These are phyloP conservation scores for Akabosia matsudoensis DNA, from an alignment of 1,140 invertebrate species.

Conservation along the genomic window DNA sequence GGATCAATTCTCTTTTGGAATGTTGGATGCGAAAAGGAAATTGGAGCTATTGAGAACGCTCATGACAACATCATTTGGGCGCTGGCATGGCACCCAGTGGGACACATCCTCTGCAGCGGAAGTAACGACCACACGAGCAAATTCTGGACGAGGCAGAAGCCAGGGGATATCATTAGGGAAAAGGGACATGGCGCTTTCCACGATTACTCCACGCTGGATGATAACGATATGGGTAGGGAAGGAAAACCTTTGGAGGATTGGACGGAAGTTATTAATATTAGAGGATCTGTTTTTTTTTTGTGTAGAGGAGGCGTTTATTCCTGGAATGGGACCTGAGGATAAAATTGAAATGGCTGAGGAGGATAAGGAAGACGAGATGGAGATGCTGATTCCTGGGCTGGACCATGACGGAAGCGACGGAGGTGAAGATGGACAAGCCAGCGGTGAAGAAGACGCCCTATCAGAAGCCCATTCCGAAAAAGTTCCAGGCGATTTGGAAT, in stretches of 20 bases:
- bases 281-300: conserved; percentile 27
- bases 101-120: conserved; percentile 96
- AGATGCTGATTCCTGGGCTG: conserved; percentile 71
- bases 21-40: conserved; percentile 97
- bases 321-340: conserved; percentile 93
- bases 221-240: conserved; percentile 63
- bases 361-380: conserved; percentile 56
- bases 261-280: neutral
- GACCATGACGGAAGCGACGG: conserved; percentile 67
- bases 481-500: conserved; percentile 95
- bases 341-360: conserved; percentile 63
- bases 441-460: conserved; percentile 73
- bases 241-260: neutral
- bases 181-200: conserved; percentile 55
- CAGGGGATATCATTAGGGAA: conserved; percentile 96
- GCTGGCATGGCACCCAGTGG: conserved; percentile 97
- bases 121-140: conserved; percentile 98
- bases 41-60: conserved; percentile 94
- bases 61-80: conserved; percentile 99
- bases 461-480: conserved; percentile 90
- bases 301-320: conserved; percentile 76
- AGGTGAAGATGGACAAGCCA: conserved; percentile 66
- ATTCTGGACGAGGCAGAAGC: conserved; percentile 98
- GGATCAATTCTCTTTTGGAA: conserved; percentile 98
- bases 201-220: conserved; percentile 61